These are phyloP conservation scores for Apocrypta bakeri DNA, from an alignment of 1,140 invertebrate genomes.

Conservation along the genomic window DNA sequence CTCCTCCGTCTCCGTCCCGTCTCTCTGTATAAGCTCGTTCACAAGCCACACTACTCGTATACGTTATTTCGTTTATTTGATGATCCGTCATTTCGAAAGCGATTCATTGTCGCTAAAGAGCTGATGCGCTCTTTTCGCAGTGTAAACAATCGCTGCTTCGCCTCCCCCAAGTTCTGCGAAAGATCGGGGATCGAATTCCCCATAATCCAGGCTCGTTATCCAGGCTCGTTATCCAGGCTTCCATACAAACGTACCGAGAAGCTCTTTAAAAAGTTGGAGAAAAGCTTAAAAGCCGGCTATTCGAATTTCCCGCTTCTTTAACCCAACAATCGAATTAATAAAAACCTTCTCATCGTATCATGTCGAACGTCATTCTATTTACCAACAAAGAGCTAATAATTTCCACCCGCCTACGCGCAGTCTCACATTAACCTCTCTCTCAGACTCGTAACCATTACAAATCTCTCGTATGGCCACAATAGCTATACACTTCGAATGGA, in stretches of 20 bases:
- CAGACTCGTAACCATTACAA: not conserved
- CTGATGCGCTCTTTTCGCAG: not conserved
- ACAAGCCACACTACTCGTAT: not conserved
- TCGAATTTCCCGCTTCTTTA: conserved; percentile 31
- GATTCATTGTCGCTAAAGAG: not conserved
- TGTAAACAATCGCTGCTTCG: not conserved
- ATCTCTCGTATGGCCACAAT: not conserved
- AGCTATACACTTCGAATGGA: conserved; percentile 26
- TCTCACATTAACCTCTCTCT: not conserved
- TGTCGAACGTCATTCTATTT: not conserved
- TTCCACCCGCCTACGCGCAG: not conserved
- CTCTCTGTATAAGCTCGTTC: no score
- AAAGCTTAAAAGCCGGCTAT: not conserved
- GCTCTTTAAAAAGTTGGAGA: not conserved
- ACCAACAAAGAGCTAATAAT: not conserved
- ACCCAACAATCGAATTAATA: conserved; percentile 16
- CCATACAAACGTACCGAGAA: no score
- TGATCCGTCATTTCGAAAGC: not conserved
- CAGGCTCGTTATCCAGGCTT: no score
- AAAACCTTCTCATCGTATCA: not conserved
- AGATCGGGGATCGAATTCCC: not conserved
- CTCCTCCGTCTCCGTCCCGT: no score
- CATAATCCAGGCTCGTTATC: not conserved
- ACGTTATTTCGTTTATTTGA: not conserved
- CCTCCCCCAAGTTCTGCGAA: not conserved